Percentiles rank a stretch among this genome's conserved stretches.
Conservation (phyloP, 23 tunicate genomes). For the Botrylloides violaceus region DNA sequence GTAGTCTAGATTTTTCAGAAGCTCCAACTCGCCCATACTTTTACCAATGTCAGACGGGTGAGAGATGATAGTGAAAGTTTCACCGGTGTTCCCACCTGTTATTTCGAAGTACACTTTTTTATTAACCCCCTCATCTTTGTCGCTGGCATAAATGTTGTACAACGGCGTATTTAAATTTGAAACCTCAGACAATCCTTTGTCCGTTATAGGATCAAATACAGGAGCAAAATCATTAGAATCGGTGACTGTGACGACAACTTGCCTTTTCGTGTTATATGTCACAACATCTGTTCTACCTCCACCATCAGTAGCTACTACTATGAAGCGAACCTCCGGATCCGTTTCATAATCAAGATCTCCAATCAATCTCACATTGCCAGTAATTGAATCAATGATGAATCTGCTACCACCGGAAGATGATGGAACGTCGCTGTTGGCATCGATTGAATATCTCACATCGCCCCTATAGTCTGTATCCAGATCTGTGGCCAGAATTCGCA, state of each 20-base stretch:
- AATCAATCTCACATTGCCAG: slow-evolving; percentile 34
- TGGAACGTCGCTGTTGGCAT: neutral
- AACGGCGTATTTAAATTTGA: slow-evolving; percentile 4
- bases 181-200: slow-evolving; percentile 34
- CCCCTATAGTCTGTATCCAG: neutral
- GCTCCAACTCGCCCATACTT: slow-evolving; percentile 36
- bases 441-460: slow-evolving; percentile 7
- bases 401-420: neutral
- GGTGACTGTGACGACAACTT: slow-evolving; percentile 36
- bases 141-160: slow-evolving; percentile 29
- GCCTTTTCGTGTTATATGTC: neutral
- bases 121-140: slow-evolving; percentile 54
- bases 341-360: slow-evolving; percentile 48
- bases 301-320: slow-evolving; percentile 51
- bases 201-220: slow-evolving; percentile 20
- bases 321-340: slow-evolving; percentile 27
- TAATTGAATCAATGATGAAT: neutral
- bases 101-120: slow-evolving; percentile 48
- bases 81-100: slow-evolving; percentile 33
- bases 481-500: slow-evolving; percentile 5
- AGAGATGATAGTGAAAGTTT: slow-evolving; percentile 25
- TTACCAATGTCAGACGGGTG: slow-evolving; percentile 24
- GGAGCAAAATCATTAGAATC: slow-evolving; percentile 81
- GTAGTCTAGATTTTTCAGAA: slow-evolving; percentile 47
- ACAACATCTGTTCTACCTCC: neutral